Evolutionary conservation across 2,797 vertebrate species (phyloP).

Genomic region (Steatocranus sp.): DNA sequence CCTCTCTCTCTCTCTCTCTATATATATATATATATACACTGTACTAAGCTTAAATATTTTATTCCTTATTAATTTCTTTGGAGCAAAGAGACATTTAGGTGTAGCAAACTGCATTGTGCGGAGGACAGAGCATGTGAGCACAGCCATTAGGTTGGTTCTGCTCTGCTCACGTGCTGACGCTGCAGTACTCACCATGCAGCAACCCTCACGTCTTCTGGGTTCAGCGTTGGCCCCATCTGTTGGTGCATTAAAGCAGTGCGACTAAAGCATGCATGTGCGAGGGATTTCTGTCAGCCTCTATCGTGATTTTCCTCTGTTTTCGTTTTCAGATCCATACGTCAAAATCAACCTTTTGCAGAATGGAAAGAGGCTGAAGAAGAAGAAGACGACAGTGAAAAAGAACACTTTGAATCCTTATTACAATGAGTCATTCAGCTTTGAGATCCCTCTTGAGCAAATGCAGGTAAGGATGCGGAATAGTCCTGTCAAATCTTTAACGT

Average conservation of each 20-base stretch:
- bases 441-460: conserved; percentile 97
- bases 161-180: conserved; percentile 68
- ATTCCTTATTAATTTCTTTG: neutral
- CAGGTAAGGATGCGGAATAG: conserved; percentile 74
- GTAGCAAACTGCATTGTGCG: neutral
- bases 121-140: conserved; percentile 11
- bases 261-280: neutral
- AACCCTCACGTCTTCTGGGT: neutral
- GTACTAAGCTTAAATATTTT: neutral
- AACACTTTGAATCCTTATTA: conserved; percentile 98
- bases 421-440: conserved; percentile 98
- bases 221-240: conserved; percentile 63
- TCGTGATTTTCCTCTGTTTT: neutral
- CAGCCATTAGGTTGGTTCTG: conserved; percentile 43
- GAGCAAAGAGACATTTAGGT: neutral
- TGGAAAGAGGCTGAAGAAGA: conserved; percentile 96
- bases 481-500: neutral
- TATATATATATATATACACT: conserved; percentile 13
- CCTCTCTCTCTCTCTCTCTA: too few relatives aligned
- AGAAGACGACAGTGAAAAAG: conserved; percentile 99
- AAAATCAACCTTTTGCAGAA: conserved; percentile 98
- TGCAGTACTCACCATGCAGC: conserved; percentile 62
- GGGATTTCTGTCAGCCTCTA: neutral
- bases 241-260: conserved; percentile 45
- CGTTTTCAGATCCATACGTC: conserved; percentile 90